Conservation (phyloP, 2,113 vertebrate genomes). For the Tachuris rubrigastra region DNA sequence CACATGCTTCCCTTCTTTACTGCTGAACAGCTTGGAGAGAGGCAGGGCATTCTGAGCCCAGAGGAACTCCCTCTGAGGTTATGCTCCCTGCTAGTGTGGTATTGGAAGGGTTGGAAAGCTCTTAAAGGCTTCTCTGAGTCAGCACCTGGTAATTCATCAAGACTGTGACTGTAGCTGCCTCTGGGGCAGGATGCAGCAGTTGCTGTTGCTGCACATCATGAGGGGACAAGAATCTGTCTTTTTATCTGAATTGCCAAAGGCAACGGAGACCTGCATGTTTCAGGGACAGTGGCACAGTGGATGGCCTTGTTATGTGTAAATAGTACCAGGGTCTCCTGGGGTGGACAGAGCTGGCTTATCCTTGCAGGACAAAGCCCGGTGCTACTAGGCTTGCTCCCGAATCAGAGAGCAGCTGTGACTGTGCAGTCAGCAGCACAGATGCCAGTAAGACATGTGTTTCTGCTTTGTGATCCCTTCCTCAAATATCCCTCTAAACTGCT, state of each 20-base stretch:
- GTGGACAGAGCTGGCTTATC: not conserved
- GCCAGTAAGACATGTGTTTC: fast-evolving
- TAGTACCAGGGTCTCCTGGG: not conserved
- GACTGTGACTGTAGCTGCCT: not conserved
- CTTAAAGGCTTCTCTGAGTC: not conserved
- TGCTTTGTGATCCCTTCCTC: not conserved
- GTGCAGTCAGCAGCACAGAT: fast-evolving
- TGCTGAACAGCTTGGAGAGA: not conserved
- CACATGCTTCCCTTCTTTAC: not conserved
- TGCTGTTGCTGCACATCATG: not conserved
- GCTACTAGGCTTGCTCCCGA: not conserved
- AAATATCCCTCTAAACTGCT: fast-evolving
- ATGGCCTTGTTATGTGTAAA: not conserved
- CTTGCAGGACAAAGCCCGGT: not conserved
- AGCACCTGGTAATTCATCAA: not conserved
- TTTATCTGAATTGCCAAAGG: not conserved
- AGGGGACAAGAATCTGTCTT: not conserved
- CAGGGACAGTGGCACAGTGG: not conserved
- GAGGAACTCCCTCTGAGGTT: not conserved
- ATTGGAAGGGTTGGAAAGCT: not conserved
- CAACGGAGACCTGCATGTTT: fast-evolving
- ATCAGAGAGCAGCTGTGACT: not conserved
- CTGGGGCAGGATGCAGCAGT: not conserved
- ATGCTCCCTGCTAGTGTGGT: fast-evolving
- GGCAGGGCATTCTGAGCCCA: not conserved